These are phyloP conservation scores for Spodoptera exigua DNA, from an alignment of 2,888 invertebrate genomes.

Conservation along the genomic window DNA sequence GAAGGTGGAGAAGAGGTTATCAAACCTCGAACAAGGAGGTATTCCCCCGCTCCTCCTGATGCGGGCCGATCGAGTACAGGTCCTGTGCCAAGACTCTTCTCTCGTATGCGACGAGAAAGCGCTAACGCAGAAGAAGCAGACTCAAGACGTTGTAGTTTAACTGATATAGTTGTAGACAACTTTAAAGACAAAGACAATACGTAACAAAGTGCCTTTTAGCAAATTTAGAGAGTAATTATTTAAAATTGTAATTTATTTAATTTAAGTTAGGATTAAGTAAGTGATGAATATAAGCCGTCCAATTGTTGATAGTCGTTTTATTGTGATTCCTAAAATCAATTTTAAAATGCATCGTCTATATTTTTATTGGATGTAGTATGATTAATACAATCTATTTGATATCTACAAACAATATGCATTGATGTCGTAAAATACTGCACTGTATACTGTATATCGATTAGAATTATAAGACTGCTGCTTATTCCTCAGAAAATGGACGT, in stretches of 20 bases:
- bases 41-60: constrained; percentile 82
- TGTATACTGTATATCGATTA: too few relatives aligned
- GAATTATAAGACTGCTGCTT: too few relatives aligned
- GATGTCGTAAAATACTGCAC: too few relatives aligned
- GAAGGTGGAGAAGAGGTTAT: constrained; percentile 68
- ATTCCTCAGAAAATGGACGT: too few relatives aligned
- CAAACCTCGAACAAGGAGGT: constrained; percentile 77
- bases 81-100: constrained; percentile 83
- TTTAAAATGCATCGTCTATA: not conserved
- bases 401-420: too few relatives aligned
- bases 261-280: constrained; percentile 50
- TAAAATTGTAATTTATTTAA: constrained; percentile 63
- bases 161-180: constrained; percentile 86
- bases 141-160: constrained; percentile 83
- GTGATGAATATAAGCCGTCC: constrained; percentile 72
- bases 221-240: constrained; percentile 72
- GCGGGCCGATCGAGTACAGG: constrained; percentile 74
- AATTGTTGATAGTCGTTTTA: constrained; percentile 58
- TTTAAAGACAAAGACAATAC: constrained; percentile 81
- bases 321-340: constrained; percentile 15
- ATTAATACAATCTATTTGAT: too few relatives aligned
- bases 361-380: too few relatives aligned
- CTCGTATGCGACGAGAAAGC: constrained; percentile 82
- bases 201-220: constrained; percentile 77
- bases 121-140: constrained; percentile 71